Percentiles rank a stretch among this genome's conserved stretches.
Conservation (phyloP, 2,113 vertebrate species). For the Gallinago paraguaiae region DNA sequence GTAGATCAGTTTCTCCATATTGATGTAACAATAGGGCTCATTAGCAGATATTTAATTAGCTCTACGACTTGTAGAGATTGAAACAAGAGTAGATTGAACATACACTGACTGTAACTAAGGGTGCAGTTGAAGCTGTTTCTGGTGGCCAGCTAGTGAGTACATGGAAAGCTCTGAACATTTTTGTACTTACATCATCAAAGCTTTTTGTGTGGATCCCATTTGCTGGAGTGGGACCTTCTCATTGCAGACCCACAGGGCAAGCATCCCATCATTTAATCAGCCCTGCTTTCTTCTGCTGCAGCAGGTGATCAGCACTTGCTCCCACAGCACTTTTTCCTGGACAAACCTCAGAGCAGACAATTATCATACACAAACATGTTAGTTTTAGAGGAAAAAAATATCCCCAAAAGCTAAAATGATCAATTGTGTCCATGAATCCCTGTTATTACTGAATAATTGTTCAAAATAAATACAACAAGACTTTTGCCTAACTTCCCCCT, state of each 20-base stretch:
- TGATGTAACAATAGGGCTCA: constrained; percentile 4
- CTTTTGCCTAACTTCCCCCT: background rate
- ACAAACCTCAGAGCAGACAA: background rate
- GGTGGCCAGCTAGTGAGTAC: background rate
- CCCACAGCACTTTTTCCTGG: background rate
- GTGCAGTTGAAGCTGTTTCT: background rate
- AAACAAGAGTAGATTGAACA: background rate
- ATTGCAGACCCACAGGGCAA: background rate
- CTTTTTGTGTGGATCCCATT: background rate
- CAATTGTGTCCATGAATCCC: background rate
- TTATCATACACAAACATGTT: background rate
- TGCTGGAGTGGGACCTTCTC: background rate
- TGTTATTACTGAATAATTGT: background rate
- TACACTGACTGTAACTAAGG: background rate
- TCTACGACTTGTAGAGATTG: background rate
- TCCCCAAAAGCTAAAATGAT: background rate
- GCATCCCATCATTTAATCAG: background rate
- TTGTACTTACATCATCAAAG: background rate
- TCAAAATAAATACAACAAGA: background rate
- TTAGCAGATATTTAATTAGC: constrained; percentile 9
- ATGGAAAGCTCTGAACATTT: background rate
- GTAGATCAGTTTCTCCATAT: constrained; percentile 22
- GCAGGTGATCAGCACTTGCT: background rate
- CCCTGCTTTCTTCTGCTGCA: background rate
- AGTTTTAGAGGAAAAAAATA: background rate